A percentile compares a stretch with the other conserved stretches of the same genome.
Conservation (phyloP, 2,888 invertebrate species). For the Minunthozetes semirufus region DNA sequence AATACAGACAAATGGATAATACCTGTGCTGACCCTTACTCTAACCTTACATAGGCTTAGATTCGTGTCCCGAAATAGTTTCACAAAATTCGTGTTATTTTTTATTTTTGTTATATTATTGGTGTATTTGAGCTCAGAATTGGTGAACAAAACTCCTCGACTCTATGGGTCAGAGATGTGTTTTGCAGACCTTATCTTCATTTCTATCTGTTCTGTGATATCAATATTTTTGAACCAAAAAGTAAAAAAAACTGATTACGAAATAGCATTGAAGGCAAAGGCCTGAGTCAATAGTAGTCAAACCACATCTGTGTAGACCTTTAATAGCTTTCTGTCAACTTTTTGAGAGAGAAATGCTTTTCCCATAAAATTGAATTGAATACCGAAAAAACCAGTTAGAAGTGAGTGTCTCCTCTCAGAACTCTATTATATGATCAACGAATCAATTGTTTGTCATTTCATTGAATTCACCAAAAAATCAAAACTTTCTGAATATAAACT, state of each 20-base stretch:
- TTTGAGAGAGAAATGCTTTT: not conserved
- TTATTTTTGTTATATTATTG: not conserved
- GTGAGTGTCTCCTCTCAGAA: not conserved
- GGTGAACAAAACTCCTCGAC: not conserved
- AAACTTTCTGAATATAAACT: no score
- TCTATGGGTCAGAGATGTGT: not conserved
- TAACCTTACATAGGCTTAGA: not conserved
- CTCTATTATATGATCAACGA: not conserved
- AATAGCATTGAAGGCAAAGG: slow-evolving; percentile 15
- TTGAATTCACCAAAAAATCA: no score
- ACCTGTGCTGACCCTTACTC: not conserved
- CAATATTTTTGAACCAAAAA: not conserved
- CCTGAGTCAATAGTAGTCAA: slow-evolving; percentile 18
- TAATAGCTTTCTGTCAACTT: slow-evolving; percentile 19
- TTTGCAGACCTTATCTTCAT: not conserved
- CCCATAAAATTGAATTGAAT: not conserved
- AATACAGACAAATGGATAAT: no score
- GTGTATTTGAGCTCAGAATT: no score
- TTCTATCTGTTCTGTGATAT: not conserved
- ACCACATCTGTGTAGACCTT: not conserved
- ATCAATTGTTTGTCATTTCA: not conserved
- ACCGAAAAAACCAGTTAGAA: slow-evolving; percentile 9
- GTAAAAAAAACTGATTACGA: slow-evolving; percentile 1
- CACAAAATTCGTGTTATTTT: not conserved
- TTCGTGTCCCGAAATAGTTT: not conserved